phyloP scores from a whole-genome alignment of 2,113 vertebrate species.

The Philantomba maxwellii region DNA sequence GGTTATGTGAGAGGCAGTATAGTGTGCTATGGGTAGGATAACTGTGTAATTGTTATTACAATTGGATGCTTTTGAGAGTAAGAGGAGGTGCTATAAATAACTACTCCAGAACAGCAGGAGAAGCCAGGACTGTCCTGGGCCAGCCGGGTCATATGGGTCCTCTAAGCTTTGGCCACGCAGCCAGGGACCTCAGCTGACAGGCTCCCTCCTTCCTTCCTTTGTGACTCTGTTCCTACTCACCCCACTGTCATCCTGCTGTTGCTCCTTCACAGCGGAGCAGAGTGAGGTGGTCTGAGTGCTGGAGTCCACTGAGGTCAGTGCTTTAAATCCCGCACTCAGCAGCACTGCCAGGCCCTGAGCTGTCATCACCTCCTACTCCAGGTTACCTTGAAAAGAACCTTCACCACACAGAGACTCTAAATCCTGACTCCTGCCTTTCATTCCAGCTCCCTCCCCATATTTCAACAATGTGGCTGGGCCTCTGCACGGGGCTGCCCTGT shows the following conservation, averaged over 20 bases:
- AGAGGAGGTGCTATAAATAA: not conserved
- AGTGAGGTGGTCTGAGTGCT: not conserved
- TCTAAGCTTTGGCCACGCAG: not conserved
- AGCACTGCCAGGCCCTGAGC: not conserved
- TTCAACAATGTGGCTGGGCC: constrained; percentile 59
- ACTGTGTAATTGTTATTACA: not conserved
- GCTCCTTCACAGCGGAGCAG: not conserved
- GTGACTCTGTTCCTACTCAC: not conserved
- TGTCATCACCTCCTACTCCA: not conserved
- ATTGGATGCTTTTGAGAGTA: not conserved
- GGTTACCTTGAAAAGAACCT: constrained; percentile 40
- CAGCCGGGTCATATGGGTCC: not conserved
- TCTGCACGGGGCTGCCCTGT: constrained; percentile 26
- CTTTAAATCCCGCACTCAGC: not conserved
- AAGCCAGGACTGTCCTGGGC: not conserved
- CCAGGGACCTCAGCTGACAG: not conserved
- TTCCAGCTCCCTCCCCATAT: constrained; percentile 33
- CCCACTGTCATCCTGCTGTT: not conserved
- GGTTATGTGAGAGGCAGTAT: not conserved
- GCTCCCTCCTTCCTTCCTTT: not conserved
- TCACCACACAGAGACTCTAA: not conserved
- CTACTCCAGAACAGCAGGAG: not conserved
- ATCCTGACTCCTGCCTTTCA: constrained; percentile 43
- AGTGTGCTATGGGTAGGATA: not conserved
- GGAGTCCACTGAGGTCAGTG: not conserved